Conservation (phyloP, 2,113 vertebrate genomes). For the Erythrocercus mccallii region DNA sequence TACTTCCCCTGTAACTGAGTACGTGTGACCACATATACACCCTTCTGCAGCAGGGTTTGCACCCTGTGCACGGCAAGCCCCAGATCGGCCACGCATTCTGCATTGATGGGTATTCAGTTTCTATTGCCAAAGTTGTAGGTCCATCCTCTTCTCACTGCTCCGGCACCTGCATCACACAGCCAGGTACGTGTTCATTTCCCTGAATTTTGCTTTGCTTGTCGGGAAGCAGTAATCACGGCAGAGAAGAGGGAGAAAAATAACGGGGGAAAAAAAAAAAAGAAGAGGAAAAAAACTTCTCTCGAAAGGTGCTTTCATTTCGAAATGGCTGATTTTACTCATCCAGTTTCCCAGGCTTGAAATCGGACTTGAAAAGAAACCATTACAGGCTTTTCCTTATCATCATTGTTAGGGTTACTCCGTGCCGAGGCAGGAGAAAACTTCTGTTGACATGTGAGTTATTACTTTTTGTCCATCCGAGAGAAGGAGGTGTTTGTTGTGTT, state of each 20-base stretch:
- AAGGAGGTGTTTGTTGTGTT: neutral
- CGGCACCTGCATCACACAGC: neutral
- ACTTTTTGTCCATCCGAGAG: neutral
- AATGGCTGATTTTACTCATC: neutral
- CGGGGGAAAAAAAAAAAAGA: neutral
- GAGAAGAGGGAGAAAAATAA: too few relatives aligned
- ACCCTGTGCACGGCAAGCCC: too few relatives aligned
- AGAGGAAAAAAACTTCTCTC: accelerated
- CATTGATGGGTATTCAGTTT: neutral
- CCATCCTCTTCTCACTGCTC: neutral
- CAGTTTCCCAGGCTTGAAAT: neutral
- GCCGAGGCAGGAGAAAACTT: neutral
- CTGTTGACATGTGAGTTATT: neutral
- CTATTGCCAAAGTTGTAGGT: neutral
- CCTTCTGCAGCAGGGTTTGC: neutral
- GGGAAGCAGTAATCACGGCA: neutral
- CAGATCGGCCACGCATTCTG: neutral
- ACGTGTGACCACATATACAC: accelerated
- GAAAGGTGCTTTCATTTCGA: neutral
- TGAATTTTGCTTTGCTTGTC: neutral
- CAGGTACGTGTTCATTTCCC: neutral
- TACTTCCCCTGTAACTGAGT: neutral
- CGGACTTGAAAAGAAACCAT: neutral
- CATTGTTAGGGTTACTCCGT: neutral
- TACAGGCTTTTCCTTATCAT: neutral